Evolutionary conservation across 2,113 vertebrate species (phyloP).

Genomic region (Verasper variegatus): DNA sequence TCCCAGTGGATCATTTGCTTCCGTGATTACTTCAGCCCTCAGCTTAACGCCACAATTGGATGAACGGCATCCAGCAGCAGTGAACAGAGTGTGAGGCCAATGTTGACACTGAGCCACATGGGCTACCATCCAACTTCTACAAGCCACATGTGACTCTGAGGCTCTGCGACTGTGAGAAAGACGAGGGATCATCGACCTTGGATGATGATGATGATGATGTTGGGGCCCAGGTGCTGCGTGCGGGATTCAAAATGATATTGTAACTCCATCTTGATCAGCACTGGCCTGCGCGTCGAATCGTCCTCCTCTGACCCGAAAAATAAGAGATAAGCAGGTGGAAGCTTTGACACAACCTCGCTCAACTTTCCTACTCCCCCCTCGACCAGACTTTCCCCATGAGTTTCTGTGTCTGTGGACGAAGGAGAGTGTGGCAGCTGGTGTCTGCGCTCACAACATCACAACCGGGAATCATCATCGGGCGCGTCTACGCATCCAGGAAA

Average conservation of each 20-base stretch:
- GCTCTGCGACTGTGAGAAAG: constrained; percentile 15
- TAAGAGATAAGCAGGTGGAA: constrained; percentile 20
- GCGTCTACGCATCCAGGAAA: constrained; percentile 50
- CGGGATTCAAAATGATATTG: constrained; percentile 35
- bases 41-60: constrained; percentile 36
- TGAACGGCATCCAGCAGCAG: constrained; percentile 14
- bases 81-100: constrained; percentile 7
- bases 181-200: constrained; percentile 37
- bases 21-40: constrained; percentile 2
- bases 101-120: constrained; percentile 40
- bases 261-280: constrained; percentile 4
- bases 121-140: constrained; percentile 53
- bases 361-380: constrained; percentile 19
- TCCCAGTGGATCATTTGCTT: constrained; percentile 2
- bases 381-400: constrained; percentile 21
- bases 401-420: constrained; percentile 12
- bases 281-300: neutral
- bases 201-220: constrained; percentile 23
- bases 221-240: constrained; percentile 48
- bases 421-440: constrained; percentile 50
- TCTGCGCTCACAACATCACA: constrained; percentile 38
- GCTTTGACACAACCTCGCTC: constrained; percentile 22
- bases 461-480: constrained; percentile 43
- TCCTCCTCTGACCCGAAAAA: constrained; percentile 22
- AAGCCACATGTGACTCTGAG: constrained; percentile 40